These are phyloP conservation scores for Pseudonaja textilis DNA, from an alignment of 2,113 vertebrate species.

Conservation along the genomic window DNA sequence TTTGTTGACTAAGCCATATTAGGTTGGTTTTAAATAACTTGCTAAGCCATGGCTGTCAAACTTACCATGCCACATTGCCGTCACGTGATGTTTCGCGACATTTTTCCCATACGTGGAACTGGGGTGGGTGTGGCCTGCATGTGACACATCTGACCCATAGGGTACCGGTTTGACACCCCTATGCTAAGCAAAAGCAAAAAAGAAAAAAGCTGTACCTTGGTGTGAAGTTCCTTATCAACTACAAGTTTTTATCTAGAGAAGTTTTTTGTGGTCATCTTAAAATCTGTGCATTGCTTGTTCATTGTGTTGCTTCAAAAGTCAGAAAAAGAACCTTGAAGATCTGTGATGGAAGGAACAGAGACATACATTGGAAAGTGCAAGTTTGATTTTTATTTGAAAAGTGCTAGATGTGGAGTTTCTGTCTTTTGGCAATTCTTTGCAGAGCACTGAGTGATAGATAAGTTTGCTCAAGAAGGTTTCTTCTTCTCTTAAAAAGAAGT, in stretches of 20 bases:
- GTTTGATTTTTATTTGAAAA: neutral
- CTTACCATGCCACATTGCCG: fast-evolving
- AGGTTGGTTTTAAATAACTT: neutral
- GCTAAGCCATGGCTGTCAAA: neutral
- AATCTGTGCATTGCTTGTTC: neutral
- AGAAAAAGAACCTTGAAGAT: neutral
- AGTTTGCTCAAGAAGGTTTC: neutral
- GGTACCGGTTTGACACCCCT: too few species aligned
- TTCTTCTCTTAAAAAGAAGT: neutral
- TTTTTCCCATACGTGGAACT: too few species aligned
- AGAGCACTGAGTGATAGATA: neutral
- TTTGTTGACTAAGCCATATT: neutral
- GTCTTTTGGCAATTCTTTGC: neutral
- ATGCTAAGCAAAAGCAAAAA: neutral
- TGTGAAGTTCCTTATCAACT: neutral
- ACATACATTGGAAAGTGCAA: neutral
- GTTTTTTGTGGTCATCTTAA: neutral
- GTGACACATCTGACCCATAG: too few species aligned
- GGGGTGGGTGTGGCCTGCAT: too few species aligned
- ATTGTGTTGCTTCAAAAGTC: neutral
- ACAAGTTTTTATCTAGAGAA: neutral
- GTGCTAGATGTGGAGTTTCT: neutral
- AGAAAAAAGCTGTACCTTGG: neutral
- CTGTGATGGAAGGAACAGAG: neutral
- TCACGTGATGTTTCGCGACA: too few species aligned